These are phyloP conservation scores for Scaptomyza hsui DNA, from an alignment of 1,140 invertebrate species.

Conservation along the genomic window DNA sequence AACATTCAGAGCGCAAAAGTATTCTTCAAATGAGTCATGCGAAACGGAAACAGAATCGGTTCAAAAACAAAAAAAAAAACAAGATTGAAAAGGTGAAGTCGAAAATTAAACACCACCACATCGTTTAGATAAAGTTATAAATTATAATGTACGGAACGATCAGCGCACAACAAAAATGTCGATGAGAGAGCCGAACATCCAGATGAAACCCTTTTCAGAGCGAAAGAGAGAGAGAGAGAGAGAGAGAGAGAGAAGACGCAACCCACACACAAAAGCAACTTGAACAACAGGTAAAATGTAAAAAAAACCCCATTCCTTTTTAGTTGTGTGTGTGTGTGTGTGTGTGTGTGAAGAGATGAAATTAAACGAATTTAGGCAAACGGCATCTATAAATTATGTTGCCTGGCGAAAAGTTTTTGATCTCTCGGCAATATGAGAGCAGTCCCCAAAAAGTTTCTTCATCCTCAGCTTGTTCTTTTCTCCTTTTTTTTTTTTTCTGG, in stretches of 20 bases:
- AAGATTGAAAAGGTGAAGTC: slow-evolving; percentile 80
- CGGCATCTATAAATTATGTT: slow-evolving; percentile 81
- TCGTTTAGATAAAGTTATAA: slow-evolving; percentile 83
- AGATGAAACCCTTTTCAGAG: slow-evolving; percentile 1
- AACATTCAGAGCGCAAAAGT: slow-evolving; percentile 23
- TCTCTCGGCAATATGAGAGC: slow-evolving; percentile 46
- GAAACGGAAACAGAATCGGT: slow-evolving; percentile 65
- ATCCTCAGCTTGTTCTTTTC: slow-evolving; percentile 5
- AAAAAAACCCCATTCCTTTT: slow-evolving; percentile 29
- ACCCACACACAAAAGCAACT: slow-evolving; percentile 36
- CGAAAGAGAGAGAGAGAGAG: slow-evolving; percentile 46
- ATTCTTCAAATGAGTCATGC: slow-evolving; percentile 66
- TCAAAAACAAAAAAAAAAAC: slow-evolving; percentile 40
- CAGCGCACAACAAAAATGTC: slow-evolving; percentile 43
- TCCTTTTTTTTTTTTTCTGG: slow-evolving; percentile 22
- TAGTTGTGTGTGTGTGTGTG: not conserved
- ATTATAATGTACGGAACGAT: slow-evolving; percentile 80
- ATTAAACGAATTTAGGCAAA: slow-evolving; percentile 82
- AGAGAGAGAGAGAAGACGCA: slow-evolving; percentile 39
- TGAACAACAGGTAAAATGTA: slow-evolving; percentile 43
- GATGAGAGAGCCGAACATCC: slow-evolving; percentile 37
- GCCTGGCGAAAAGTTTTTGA: slow-evolving; percentile 54
- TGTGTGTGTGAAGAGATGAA: slow-evolving; percentile 55
- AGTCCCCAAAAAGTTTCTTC: slow-evolving; percentile 17
- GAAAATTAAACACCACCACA: slow-evolving; percentile 82